These are phyloP conservation scores for Anguilla anguilla DNA, from an alignment of 2,797 vertebrate species.

Conservation along the genomic window DNA sequence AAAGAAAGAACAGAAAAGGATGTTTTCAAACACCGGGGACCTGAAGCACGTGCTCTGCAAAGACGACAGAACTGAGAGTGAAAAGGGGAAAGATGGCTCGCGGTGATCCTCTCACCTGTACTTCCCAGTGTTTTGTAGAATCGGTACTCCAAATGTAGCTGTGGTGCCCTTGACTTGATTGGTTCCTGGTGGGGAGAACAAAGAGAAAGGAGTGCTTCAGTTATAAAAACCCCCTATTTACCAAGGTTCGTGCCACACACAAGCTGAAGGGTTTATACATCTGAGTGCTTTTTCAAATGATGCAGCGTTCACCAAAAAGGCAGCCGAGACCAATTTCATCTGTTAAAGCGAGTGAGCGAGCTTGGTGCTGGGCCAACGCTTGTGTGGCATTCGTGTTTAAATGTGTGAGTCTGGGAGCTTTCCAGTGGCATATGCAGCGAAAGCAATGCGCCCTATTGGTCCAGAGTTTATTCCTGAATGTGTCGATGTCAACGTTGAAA, in stretches of 20 bases:
- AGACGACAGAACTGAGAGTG: background rate
- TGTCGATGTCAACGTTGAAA: background rate
- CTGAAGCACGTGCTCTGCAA: background rate
- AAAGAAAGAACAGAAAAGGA: background rate
- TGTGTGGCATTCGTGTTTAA: background rate
- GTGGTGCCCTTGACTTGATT: conserved; percentile 96
- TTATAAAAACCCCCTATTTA: conserved; percentile 4
- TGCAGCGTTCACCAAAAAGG: background rate
- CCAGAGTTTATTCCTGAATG: background rate
- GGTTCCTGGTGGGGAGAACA: conserved; percentile 82
- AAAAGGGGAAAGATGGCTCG: background rate
- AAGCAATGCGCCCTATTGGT: background rate
- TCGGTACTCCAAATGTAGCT: conserved; percentile 97
- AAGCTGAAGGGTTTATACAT: background rate
- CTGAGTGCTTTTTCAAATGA: conserved; percentile 3
- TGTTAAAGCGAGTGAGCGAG: background rate
- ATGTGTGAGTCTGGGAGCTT: background rate
- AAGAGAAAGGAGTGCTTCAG: conserved; percentile 42
- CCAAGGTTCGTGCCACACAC: background rate
- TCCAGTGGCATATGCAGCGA: background rate
- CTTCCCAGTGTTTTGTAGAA: conserved; percentile 98
- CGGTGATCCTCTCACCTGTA: conserved; percentile 76
- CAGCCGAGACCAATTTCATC: background rate
- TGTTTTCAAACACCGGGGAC: background rate
- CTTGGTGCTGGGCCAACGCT: background rate